phyloP scores from a whole-genome alignment of 2,888 invertebrate species.

The Agrotis clavis region DNA sequence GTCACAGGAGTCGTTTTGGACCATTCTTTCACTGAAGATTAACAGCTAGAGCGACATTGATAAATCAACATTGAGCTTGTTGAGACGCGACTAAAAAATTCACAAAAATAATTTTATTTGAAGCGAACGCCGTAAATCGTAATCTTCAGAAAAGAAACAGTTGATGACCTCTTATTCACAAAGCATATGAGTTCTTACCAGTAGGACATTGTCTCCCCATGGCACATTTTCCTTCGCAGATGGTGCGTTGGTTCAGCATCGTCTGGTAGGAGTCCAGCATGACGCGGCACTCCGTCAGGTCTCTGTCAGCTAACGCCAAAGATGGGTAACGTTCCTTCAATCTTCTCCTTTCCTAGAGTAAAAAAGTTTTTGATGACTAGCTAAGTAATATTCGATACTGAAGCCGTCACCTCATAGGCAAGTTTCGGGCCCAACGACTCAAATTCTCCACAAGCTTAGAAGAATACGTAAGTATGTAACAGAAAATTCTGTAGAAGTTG shows the following conservation, averaged over 20 bases:
- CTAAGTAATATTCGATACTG: neutral
- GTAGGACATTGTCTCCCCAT: slow-evolving; percentile 97
- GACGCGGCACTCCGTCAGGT: slow-evolving; percentile 94
- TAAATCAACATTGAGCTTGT: slow-evolving; percentile 28
- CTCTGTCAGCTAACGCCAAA: slow-evolving; percentile 93
- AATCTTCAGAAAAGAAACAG: slow-evolving; percentile 33
- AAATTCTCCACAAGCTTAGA: neutral
- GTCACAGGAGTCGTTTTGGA: slow-evolving; percentile 29
- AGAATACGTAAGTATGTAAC: neutral
- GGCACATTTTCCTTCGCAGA: slow-evolving; percentile 96
- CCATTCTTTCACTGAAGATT: slow-evolving; percentile 39
- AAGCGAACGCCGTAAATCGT: neutral
- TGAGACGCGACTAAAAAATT: slow-evolving; percentile 11
- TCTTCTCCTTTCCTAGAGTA: slow-evolving; percentile 94
- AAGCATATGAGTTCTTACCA: slow-evolving; percentile 85
- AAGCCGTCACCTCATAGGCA: neutral
- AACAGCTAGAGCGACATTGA: slow-evolving; percentile 46
- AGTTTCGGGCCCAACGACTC: no score
- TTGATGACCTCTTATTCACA: slow-evolving; percentile 3
- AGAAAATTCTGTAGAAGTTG: neutral
- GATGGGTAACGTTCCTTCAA: slow-evolving; percentile 96
- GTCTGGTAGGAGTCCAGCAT: slow-evolving; percentile 96
- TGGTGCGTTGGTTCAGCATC: slow-evolving; percentile 94
- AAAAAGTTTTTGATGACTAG: slow-evolving; percentile 10
- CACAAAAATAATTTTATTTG: slow-evolving; percentile 25